Evolutionary conservation across 2,888 invertebrate genomes (phyloP).

Genomic region (Seira ritae): DNA sequence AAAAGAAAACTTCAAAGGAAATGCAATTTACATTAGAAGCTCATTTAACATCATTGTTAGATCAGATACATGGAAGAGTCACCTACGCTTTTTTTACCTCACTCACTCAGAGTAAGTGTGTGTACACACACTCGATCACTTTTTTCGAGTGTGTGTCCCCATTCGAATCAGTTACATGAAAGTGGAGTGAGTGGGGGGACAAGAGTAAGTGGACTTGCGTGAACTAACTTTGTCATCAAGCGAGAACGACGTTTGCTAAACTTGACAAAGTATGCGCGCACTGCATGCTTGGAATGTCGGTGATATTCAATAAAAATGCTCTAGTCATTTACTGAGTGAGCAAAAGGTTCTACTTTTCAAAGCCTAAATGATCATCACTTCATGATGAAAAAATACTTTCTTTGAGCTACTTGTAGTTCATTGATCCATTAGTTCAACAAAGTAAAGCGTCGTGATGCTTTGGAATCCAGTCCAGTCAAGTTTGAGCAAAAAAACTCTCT

Average conservation of each 20-base stretch:
- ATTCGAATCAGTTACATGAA: slow-evolving; percentile 8
- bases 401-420: too few species aligned
- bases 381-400: too few species aligned
- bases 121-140: slow-evolving; percentile 23
- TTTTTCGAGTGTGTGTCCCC: slow-evolving; percentile 15
- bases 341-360: too few species aligned
- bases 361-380: too few species aligned
- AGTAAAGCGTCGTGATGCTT: too few species aligned
- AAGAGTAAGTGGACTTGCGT: background rate
- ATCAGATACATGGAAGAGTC: slow-evolving; percentile 20
- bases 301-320: background rate
- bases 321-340: background rate
- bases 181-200: background rate
- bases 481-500: too few species aligned
- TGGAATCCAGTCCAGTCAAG: too few species aligned
- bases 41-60: slow-evolving; percentile 3
- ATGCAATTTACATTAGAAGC: slow-evolving; percentile 47
- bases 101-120: slow-evolving; percentile 7
- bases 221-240: slow-evolving; percentile 2
- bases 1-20: slow-evolving; percentile 24
- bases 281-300: slow-evolving; percentile 6
- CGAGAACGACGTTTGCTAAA: background rate
- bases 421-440: too few species aligned
- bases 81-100: slow-evolving; percentile 10
- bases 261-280: background rate